phyloP scores from a whole-genome alignment of 1,140 invertebrate genomes.

The Aphis gossypii region DNA sequence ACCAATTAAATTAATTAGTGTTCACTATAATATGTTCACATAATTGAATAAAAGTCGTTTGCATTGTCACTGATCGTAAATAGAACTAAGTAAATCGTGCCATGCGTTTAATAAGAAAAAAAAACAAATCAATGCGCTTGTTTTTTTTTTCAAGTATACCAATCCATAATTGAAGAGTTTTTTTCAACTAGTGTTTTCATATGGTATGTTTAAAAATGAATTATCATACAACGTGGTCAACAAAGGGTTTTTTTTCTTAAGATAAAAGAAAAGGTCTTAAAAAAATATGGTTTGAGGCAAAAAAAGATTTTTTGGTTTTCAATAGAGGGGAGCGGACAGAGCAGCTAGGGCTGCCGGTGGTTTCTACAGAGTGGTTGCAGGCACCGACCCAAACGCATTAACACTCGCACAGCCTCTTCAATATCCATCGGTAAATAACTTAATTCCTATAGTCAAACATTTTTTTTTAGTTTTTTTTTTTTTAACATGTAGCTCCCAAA shows the following conservation, averaged over 20 bases:
- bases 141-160: neutral
- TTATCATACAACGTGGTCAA: neutral
- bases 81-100: neutral
- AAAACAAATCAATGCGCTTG: neutral
- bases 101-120: neutral
- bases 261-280: neutral
- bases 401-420: conserved; percentile 68
- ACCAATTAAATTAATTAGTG: neutral
- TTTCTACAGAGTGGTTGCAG: conserved; percentile 78
- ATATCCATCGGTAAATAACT: conserved; percentile 55
- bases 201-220: neutral
- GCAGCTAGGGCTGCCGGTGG: conserved; percentile 78
- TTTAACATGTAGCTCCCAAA: conserved; percentile 23
- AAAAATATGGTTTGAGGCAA: conserved; percentile 52
- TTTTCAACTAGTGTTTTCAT: neutral
- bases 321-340: conserved; percentile 69
- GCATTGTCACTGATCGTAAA: neutral
- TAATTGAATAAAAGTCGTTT: neutral
- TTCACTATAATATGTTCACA: neutral
- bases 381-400: conserved; percentile 76
- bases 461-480: conserved; percentile 42
- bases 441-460: conserved; percentile 48
- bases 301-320: conserved; percentile 59
- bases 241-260: conserved; percentile 38
- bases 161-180: neutral